Conservation (phyloP, 2,888 invertebrate genomes). For the Hirtodrosophila trivittata region DNA sequence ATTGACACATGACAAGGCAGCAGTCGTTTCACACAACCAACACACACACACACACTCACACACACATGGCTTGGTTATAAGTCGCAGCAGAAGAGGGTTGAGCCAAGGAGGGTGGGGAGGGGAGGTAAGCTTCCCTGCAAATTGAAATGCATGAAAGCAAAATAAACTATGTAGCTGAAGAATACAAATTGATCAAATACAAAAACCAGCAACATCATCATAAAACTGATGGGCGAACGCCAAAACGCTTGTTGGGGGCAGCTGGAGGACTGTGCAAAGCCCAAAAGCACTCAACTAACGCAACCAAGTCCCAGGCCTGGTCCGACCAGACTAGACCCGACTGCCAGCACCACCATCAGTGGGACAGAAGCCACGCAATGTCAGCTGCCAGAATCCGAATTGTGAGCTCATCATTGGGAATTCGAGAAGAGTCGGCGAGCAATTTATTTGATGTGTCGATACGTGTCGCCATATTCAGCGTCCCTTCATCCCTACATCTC, state of each 20-base stretch:
- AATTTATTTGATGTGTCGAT: slow-evolving; percentile 72
- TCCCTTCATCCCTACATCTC: neutral
- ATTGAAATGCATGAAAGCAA: slow-evolving; percentile 70
- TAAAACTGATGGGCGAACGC: slow-evolving; percentile 34
- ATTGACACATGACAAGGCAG: slow-evolving; percentile 71
- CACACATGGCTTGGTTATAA: slow-evolving; percentile 1
- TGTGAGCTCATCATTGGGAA: slow-evolving; percentile 67
- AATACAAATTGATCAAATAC: slow-evolving; percentile 73
- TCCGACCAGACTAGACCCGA: slow-evolving; percentile 13
- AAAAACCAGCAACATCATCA: slow-evolving; percentile 64
- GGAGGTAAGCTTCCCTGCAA: slow-evolving; percentile 36
- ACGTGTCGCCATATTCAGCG: slow-evolving; percentile 51
- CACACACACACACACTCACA: slow-evolving; percentile 4
- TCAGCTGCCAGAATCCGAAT: slow-evolving; percentile 38
- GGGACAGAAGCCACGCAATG: neutral
- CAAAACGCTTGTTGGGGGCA: neutral
- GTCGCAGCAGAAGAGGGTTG: neutral
- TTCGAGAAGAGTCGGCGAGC: slow-evolving; percentile 47
- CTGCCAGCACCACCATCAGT: slow-evolving; percentile 2
- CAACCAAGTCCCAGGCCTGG: slow-evolving; percentile 53
- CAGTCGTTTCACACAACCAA: slow-evolving; percentile 2
- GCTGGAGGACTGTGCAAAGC: slow-evolving; percentile 23
- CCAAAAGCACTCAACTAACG: slow-evolving; percentile 66
- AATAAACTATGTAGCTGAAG: slow-evolving; percentile 65
- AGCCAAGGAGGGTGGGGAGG: neutral